Conservation (phyloP, 2,113 vertebrate genomes). For the Ia io region DNA sequence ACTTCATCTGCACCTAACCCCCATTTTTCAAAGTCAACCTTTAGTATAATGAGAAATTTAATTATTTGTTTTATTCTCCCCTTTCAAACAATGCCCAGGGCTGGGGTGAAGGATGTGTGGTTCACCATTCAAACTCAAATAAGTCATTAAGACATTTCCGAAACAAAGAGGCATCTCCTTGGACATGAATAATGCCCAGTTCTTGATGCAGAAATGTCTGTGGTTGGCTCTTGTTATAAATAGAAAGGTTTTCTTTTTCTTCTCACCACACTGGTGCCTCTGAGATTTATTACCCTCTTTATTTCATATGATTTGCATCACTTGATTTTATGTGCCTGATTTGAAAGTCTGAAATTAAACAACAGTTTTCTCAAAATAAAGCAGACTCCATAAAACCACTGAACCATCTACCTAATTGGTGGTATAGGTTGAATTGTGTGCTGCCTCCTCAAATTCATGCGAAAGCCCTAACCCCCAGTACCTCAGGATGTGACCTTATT, state of each 20-base stretch:
- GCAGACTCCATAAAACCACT: constrained; percentile 35
- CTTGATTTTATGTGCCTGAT: constrained; percentile 52
- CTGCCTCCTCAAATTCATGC: not conserved
- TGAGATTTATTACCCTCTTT: constrained; percentile 50
- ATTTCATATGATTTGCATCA: constrained; percentile 56
- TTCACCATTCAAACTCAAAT: not conserved
- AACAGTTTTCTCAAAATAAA: constrained; percentile 56
- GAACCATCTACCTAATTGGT: constrained; percentile 17
- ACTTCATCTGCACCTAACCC: not conserved
- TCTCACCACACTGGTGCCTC: constrained; percentile 13
- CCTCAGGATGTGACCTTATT: not conserved
- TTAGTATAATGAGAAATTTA: not conserved
- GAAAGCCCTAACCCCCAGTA: not conserved
- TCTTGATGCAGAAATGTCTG: constrained; percentile 8
- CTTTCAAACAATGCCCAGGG: not conserved
- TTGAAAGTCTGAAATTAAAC: constrained; percentile 48
- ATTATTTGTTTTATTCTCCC: constrained; percentile 10
- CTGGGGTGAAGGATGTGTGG: not conserved
- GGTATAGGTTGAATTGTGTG: not conserved
- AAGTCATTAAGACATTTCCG: constrained; percentile 32
- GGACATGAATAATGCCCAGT: not conserved
- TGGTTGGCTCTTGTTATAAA: constrained; percentile 35
- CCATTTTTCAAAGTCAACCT: constrained; percentile 25
- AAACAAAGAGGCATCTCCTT: constrained; percentile 21
- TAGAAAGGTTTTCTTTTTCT: constrained; percentile 47